These are phyloP conservation scores for Cydia splendana DNA, from an alignment of 1,140 invertebrate genomes.

Conservation along the genomic window DNA sequence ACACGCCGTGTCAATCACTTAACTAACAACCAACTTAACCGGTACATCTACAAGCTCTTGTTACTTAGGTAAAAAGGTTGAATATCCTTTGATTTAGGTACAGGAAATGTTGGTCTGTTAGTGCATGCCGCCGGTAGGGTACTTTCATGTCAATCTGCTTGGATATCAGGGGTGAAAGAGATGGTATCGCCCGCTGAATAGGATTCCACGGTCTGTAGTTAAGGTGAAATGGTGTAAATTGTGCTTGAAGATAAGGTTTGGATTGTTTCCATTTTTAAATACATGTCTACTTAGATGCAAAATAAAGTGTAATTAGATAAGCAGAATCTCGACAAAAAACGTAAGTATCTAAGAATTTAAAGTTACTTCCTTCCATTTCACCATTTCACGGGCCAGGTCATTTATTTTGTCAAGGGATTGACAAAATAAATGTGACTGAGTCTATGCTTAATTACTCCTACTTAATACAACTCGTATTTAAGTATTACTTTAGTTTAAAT, in stretches of 20 bases:
- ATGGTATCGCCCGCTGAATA: slow-evolving; percentile 31
- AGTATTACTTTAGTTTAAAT: too few species aligned
- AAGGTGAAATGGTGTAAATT: slow-evolving; percentile 11
- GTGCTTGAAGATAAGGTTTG: not conserved
- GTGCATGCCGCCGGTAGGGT: not conserved
- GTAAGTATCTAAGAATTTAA: too few species aligned
- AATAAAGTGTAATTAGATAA: not conserved
- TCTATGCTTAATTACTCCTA: too few species aligned
- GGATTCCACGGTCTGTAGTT: slow-evolving; percentile 22
- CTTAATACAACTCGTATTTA: too few species aligned
- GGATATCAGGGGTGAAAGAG: slow-evolving; percentile 17
- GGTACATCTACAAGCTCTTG: not conserved
- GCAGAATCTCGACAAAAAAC: too few species aligned
- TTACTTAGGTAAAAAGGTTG: not conserved
- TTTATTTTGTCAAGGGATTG: too few species aligned
- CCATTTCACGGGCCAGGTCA: too few species aligned
- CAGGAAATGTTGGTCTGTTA: not conserved
- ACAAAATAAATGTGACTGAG: too few species aligned
- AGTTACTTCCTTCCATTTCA: too few species aligned
- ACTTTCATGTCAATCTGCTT: slow-evolving; percentile 30
- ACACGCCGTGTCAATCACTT: slow-evolving; percentile 19
- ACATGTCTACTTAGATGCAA: not conserved
- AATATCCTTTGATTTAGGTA: not conserved
- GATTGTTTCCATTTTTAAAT: not conserved
- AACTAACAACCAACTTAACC: not conserved